phyloP scores from a whole-genome alignment of 2,888 invertebrate genomes.

The Zaprionus bogoriensis region DNA sequence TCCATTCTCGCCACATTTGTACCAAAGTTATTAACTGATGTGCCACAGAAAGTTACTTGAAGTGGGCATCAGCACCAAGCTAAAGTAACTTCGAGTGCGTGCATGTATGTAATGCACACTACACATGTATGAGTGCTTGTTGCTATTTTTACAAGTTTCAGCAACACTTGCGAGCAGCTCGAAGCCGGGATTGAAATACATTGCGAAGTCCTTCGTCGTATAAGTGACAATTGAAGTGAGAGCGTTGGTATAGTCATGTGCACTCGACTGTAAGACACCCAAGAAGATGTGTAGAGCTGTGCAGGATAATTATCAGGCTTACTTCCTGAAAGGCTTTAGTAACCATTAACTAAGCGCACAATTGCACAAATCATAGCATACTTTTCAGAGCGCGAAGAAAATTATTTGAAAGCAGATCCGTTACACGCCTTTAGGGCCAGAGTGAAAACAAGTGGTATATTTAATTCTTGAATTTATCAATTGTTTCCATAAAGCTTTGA shows the following conservation, averaged over 20 bases:
- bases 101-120: background rate
- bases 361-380: background rate
- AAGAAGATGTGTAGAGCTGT: no score
- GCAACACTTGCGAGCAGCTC: slow-evolving; percentile 15
- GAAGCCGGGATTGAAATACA: background rate
- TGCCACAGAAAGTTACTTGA: slow-evolving; percentile 16
- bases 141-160: slow-evolving; percentile 8
- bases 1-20: slow-evolving; percentile 48
- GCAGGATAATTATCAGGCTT: no score
- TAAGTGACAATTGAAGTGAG: background rate
- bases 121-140: background rate
- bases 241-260: background rate
- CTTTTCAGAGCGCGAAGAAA: background rate
- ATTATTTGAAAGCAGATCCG: no score
- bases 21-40: slow-evolving; percentile 66
- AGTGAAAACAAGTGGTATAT: no score
- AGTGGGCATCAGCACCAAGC: slow-evolving; percentile 31
- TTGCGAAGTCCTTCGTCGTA: background rate
- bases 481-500: background rate
- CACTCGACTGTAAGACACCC: background rate
- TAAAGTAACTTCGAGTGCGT: background rate
- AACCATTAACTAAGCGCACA: no score
- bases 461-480: no score
- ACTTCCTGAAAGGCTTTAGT: no score
- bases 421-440: no score